These are phyloP conservation scores for Apoda limacodes DNA, from an alignment of 2,888 invertebrate species.

Conservation along the genomic window DNA sequence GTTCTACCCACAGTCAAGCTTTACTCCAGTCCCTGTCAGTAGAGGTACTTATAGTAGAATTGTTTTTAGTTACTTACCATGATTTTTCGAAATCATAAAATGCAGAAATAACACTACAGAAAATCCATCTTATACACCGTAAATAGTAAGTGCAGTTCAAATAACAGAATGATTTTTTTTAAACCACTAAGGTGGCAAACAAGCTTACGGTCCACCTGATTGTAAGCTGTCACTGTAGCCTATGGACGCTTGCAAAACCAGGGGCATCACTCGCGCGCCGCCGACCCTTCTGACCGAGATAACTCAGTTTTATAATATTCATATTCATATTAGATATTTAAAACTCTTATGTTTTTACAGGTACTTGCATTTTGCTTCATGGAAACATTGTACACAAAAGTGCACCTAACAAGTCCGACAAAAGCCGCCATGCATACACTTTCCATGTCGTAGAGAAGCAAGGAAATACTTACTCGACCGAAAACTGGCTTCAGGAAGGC, in stretches of 20 bases:
- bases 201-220: too few relatives aligned
- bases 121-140: too few relatives aligned
- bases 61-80: neutral
- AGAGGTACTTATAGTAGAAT: slow-evolving; percentile 73
- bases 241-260: too few relatives aligned
- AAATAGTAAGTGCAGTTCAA: too few relatives aligned
- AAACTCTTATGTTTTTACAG: too few relatives aligned
- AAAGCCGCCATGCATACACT: slow-evolving; percentile 94
- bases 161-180: too few relatives aligned
- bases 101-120: neutral
- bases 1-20: slow-evolving; percentile 78
- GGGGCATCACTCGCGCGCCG: too few relatives aligned
- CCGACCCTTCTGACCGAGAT: too few relatives aligned
- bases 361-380: slow-evolving; percentile 89
- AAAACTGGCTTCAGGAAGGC: slow-evolving; percentile 90
- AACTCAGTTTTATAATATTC: too few relatives aligned
- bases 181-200: too few relatives aligned
- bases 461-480: slow-evolving; percentile 77
- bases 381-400: slow-evolving; percentile 96
- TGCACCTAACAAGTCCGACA: slow-evolving; percentile 82
- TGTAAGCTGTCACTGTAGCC: too few relatives aligned
- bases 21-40: slow-evolving; percentile 81
- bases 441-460: slow-evolving; percentile 92
- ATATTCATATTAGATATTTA: too few relatives aligned
- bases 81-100: neutral